These are phyloP conservation scores for Octodon degus DNA, from an alignment of 2,113 vertebrate species.

Conservation along the genomic window DNA sequence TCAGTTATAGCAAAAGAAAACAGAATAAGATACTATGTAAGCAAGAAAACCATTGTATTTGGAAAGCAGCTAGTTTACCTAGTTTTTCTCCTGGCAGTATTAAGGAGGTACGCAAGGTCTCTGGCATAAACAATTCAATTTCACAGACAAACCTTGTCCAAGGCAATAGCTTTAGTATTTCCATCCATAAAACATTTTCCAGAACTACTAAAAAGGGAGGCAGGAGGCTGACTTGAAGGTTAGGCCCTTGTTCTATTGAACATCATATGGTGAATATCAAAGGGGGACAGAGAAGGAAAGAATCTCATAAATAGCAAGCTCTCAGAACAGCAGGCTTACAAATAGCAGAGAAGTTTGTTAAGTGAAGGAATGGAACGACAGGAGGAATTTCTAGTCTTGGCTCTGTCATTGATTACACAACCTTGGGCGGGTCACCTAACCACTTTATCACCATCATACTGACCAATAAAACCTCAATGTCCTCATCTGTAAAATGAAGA, in stretches of 20 bases:
- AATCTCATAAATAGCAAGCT: neutral
- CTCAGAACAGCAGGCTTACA: neutral
- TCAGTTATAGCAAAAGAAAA: slow-evolving; percentile 35
- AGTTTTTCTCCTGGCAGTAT: neutral
- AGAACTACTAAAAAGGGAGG: neutral
- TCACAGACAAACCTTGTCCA: neutral
- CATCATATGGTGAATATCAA: neutral
- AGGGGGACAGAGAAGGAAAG: slow-evolving; percentile 15
- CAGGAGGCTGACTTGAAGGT: neutral
- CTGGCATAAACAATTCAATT: slow-evolving; percentile 21
- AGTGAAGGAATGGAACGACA: slow-evolving; percentile 11
- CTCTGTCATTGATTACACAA: slow-evolving; percentile 52
- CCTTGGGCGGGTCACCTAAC: slow-evolving; percentile 57
- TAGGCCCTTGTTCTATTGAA: slow-evolving; percentile 5
- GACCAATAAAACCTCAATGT: slow-evolving; percentile 62
- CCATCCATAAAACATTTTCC: slow-evolving; percentile 1
- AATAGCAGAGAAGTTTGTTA: slow-evolving; percentile 33
- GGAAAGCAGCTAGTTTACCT: neutral
- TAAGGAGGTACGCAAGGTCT: neutral
- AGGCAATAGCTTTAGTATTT: slow-evolving; percentile 23
- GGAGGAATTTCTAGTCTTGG: slow-evolving; percentile 60
- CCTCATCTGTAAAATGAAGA: slow-evolving; percentile 70
- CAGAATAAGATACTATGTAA: neutral
- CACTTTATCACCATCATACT: slow-evolving; percentile 65
- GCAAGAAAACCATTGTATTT: slow-evolving; percentile 43